Evolutionary conservation across 53 echinoderm and acorn worm genomes (phyloP).

Genomic region (Zoroaster sp.): DNA sequence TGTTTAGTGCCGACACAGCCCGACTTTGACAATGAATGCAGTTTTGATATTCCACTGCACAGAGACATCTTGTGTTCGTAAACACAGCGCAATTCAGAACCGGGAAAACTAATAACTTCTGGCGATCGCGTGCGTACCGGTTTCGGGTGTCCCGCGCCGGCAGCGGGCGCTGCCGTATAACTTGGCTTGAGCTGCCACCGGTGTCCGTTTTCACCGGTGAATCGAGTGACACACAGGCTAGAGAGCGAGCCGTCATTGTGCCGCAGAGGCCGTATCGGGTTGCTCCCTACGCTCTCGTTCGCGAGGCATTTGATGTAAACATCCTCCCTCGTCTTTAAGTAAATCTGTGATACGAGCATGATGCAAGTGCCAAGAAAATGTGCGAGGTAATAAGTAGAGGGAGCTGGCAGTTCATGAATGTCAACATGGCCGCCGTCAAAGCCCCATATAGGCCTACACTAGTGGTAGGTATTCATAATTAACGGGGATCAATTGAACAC

Average conservation of each 20-base stretch:
- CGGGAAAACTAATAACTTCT: background rate
- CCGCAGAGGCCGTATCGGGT: background rate
- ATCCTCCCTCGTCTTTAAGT: background rate
- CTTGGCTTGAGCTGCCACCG: background rate
- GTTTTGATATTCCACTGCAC: background rate
- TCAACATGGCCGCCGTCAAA: no score
- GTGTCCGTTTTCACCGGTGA: conserved; percentile 19
- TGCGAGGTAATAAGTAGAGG: no score
- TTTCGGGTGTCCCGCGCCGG: conserved; percentile 9
- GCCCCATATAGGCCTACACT: no score
- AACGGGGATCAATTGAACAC: no score
- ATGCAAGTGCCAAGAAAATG: no score
- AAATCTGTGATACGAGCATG: no score
- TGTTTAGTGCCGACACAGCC: conserved; percentile 19
- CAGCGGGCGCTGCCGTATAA: background rate
- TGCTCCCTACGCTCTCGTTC: background rate
- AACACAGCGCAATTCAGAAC: background rate
- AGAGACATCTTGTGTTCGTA: background rate
- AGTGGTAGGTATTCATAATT: no score
- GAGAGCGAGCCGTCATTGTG: background rate
- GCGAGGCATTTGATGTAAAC: conserved; percentile 40
- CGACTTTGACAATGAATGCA: background rate
- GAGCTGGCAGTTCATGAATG: no score
- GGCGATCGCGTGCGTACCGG: conserved; percentile 28
- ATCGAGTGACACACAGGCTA: background rate